Conservation (phyloP, 2,797 vertebrate species). For the Peromyscus aztecus region DNA sequence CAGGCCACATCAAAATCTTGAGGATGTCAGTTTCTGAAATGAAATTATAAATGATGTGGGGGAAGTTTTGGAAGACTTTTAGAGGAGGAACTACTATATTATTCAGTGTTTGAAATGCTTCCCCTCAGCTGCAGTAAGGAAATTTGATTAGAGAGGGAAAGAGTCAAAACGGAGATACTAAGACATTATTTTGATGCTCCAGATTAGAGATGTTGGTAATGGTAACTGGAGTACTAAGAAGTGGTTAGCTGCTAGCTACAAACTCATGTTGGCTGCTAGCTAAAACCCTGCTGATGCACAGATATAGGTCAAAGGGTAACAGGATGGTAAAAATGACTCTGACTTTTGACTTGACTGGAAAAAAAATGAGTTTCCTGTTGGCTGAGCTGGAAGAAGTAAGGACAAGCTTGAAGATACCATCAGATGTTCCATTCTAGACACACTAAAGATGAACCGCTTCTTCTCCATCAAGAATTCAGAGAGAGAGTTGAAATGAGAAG, state of each 20-base stretch:
- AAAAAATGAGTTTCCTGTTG: neutral
- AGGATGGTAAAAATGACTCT: neutral
- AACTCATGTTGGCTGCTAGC: neutral
- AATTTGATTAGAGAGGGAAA: neutral
- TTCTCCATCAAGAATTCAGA: neutral
- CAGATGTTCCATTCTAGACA: neutral
- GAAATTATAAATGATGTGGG: neutral
- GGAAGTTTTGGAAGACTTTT: neutral
- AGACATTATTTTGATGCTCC: conserved; percentile 1
- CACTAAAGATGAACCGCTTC: neutral
- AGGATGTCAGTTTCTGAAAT: conserved; percentile 24
- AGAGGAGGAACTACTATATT: neutral
- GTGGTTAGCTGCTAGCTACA: neutral
- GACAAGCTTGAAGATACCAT: neutral
- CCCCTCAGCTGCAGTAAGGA: neutral
- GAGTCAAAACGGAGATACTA: conserved; percentile 2
- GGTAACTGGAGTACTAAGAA: neutral
- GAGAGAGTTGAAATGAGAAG: neutral
- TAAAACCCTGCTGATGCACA: neutral
- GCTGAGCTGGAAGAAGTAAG: neutral
- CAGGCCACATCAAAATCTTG: neutral
- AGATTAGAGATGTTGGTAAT: neutral
- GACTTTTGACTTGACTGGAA: neutral
- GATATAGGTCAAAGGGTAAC: neutral
- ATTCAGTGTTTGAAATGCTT: conserved; percentile 3